Evolutionary conservation across 2,113 vertebrate species (phyloP).

Genomic region (Myotis yumanensis): DNA sequence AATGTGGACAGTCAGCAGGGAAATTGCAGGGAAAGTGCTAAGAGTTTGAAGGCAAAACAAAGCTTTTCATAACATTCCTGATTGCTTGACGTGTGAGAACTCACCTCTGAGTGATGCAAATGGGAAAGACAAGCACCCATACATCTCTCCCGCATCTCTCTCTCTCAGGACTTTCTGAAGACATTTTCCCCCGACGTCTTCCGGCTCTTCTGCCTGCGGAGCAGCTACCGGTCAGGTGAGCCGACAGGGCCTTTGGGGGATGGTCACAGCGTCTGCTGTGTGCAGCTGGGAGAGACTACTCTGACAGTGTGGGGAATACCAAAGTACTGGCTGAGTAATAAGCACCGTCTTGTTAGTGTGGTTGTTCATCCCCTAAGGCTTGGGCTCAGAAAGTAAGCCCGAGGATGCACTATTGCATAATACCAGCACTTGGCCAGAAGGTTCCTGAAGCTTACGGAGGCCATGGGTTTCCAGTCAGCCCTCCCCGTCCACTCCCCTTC

Average conservation of each 20-base stretch:
- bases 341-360: fast-evolving
- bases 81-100: too few relatives aligned
- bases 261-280: background rate
- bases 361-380: background rate
- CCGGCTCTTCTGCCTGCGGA: constrained; percentile 93
- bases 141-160: background rate
- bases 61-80: background rate
- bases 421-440: fast-evolving
- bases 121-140: background rate
- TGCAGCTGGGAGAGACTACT: background rate
- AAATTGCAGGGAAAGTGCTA: too few relatives aligned
- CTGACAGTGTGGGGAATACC: background rate
- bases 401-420: background rate
- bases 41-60: background rate
- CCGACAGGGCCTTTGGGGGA: background rate
- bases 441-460: background rate
- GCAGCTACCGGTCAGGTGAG: constrained; percentile 94
- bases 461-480: background rate
- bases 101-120: background rate
- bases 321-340: background rate
- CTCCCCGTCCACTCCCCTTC: too few relatives aligned
- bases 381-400: background rate
- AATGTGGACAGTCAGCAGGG: background rate
- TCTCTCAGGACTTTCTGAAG: constrained; percentile 90
- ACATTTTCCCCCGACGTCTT: constrained; percentile 90